Evolutionary conservation across 2,888 invertebrate genomes (phyloP).

Genomic region (Ganaspis brasiliensis): DNA sequence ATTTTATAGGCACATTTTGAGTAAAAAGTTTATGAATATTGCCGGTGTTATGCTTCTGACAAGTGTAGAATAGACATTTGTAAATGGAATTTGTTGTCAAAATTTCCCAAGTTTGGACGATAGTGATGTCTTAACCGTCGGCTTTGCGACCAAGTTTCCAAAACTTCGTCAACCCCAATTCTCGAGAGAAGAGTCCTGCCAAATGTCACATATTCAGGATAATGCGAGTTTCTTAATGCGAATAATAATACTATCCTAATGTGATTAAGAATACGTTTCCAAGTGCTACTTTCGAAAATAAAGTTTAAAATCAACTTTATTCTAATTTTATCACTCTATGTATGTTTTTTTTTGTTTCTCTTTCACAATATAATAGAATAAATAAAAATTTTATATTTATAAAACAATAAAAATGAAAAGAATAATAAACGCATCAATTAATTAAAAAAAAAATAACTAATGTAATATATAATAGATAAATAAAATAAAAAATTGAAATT

Average conservation of each 20-base stretch:
- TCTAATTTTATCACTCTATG: not conserved
- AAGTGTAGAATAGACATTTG: conserved; percentile 62
- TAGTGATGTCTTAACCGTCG: conserved; percentile 67
- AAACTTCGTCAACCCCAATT: conserved; percentile 42
- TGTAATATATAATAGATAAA: not conserved
- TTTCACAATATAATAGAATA: too few relatives aligned
- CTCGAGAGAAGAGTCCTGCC: conserved; percentile 30
- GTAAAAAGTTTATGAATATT: conserved; percentile 52
- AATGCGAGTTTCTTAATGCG: conserved; percentile 22
- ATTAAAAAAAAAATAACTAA: too few relatives aligned
- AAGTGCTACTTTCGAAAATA: not conserved
- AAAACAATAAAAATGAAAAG: too few relatives aligned
- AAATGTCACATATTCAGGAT: conserved; percentile 33
- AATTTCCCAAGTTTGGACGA: conserved; percentile 57
- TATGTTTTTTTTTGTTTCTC: not conserved
- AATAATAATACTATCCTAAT: conserved; percentile 27
- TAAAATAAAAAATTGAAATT: not conserved
- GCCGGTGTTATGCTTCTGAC: conserved; percentile 61
- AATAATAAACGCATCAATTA: too few relatives aligned
- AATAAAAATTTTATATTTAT: too few relatives aligned
- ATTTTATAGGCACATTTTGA: not conserved
- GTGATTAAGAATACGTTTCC: not conserved
- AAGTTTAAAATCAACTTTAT: not conserved
- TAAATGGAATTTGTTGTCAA: conserved; percentile 67
- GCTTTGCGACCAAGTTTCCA: conserved; percentile 37